Base-by-base conservation (phyloP, 2,797 vertebrate genomes). In the Arctocebus calabarensis region DNA sequence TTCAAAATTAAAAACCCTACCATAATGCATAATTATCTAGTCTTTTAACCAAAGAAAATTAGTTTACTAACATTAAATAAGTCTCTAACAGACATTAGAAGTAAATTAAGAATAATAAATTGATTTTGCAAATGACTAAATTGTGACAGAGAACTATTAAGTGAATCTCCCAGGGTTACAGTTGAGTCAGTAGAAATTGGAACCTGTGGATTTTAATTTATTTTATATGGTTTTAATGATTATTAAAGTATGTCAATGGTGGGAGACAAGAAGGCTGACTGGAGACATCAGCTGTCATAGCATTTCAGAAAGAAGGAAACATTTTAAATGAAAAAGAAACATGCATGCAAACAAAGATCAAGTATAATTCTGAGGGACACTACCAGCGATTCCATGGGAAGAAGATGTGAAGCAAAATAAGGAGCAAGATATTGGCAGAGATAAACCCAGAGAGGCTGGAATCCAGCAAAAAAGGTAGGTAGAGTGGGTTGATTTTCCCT, bases 11-110 rank as follows among this genome's bases (percentile, higher is more conserved):
- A 94, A 79, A 91, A 85, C 68, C 84, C 8, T 66, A 90, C 91
- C 95, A 64, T 74, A 88, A 90, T 90, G 12, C 22, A 59, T 96
- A 97, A 86, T 97, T 97, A 91, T 88, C 68, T 83, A 96, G n/a
- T 73, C 34, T 92, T 77, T 96, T 93, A 94, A 85, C 59, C 25
- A 94, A 64, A 52, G 62, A 92, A 95, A 96, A 90, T 96, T 86
- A 95, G 92, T 94, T 97, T 96, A 86, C 70, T 37, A 94, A 92
- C 52, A 92, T 90, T 97, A 97, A 97, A 96, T 97, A 94, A 96
- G 64, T 88, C 81, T 97, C 77, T 59, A 74, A 95, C 52, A 95
- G 90, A 81, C 85, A 96, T 92, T 94, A 93, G 82, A 68, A 96
- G 74, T 96, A 96, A 97, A 96, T 97, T 97, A 95, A 96, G 81